These are phyloP conservation scores for Drosophila pseudoobscura DNA, from an alignment of 1,140 invertebrate genomes.

Conservation along the genomic window DNA sequence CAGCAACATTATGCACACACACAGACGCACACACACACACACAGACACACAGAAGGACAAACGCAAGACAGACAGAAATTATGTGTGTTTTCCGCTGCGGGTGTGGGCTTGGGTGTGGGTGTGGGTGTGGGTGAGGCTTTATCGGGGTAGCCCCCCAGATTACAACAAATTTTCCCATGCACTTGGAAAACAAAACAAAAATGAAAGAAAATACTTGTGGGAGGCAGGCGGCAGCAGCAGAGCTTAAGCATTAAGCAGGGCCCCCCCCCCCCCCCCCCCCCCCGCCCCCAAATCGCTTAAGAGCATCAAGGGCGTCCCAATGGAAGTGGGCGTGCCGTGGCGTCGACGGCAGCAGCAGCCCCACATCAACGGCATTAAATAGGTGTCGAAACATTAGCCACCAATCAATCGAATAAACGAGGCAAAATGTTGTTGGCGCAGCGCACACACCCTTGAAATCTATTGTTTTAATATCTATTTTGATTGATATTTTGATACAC, in stretches of 20 bases:
- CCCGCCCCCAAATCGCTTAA: slow-evolving; percentile 40
- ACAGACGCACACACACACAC: slow-evolving; percentile 6
- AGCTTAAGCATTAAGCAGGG: slow-evolving; percentile 59
- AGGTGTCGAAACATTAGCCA: slow-evolving; percentile 25
- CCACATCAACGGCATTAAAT: slow-evolving; percentile 36
- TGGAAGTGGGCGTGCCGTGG: slow-evolving; percentile 12
- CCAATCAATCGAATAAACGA: slow-evolving; percentile 42
- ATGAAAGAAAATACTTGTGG: slow-evolving; percentile 66
- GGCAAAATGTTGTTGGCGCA: slow-evolving; percentile 16
- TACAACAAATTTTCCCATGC: slow-evolving; percentile 57
- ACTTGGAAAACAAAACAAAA: slow-evolving; percentile 15
- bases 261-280: not conserved
- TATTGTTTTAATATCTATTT: not conserved
- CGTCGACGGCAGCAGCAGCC: not conserved
- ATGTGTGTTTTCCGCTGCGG: slow-evolving; percentile 52
- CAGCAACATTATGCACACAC: slow-evolving; percentile 44
- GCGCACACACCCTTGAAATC: not conserved
- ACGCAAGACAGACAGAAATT: slow-evolving; percentile 26
- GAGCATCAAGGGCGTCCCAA: slow-evolving; percentile 10
- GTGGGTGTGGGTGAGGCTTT: not conserved
- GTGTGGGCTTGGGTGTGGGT: slow-evolving; percentile 4
- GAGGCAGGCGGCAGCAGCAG: slow-evolving; percentile 55
- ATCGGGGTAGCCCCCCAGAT: slow-evolving; percentile 28
- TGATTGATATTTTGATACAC: not conserved
- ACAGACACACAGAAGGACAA: slow-evolving; percentile 12